Evolutionary conservation across 2,113 vertebrate species (phyloP).

Genomic region (Glaucomys volans): DNA sequence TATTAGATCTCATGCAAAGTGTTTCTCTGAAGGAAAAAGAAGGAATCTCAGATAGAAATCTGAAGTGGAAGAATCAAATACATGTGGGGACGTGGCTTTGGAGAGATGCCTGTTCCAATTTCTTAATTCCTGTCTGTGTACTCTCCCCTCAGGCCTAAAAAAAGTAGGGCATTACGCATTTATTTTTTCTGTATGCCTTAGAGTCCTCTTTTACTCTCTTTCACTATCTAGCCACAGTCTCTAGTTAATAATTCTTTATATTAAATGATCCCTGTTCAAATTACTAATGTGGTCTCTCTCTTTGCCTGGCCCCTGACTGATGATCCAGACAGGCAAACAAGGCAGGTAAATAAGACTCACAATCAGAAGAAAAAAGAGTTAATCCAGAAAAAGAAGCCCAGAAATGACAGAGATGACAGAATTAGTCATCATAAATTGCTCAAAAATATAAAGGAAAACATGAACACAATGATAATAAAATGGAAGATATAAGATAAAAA

Average conservation of each 20-base stretch:
- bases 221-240: background rate
- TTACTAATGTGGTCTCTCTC: background rate
- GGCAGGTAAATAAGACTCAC: background rate
- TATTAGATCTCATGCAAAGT: background rate
- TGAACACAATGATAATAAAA: conserved; percentile 6
- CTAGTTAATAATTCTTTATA: conserved; percentile 20
- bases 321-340: background rate
- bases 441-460: background rate
- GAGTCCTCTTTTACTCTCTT: background rate
- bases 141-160: background rate
- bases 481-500: background rate
- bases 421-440: background rate
- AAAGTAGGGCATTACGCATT: background rate
- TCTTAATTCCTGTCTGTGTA: conserved; percentile 26
- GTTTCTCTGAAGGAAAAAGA: background rate
- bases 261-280: conserved; percentile 3
- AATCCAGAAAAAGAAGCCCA: background rate
- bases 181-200: background rate
- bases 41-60: background rate
- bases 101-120: background rate
- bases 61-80: conserved; percentile 1
- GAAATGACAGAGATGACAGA: background rate
- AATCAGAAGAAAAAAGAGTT: background rate
- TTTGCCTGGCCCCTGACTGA: background rate
- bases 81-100: too few species aligned